A percentile compares a stretch with the other conserved stretches of the same genome.
phyloP scores from a whole-genome alignment of 2,113 vertebrate species.

The Psittacara wagleri region DNA sequence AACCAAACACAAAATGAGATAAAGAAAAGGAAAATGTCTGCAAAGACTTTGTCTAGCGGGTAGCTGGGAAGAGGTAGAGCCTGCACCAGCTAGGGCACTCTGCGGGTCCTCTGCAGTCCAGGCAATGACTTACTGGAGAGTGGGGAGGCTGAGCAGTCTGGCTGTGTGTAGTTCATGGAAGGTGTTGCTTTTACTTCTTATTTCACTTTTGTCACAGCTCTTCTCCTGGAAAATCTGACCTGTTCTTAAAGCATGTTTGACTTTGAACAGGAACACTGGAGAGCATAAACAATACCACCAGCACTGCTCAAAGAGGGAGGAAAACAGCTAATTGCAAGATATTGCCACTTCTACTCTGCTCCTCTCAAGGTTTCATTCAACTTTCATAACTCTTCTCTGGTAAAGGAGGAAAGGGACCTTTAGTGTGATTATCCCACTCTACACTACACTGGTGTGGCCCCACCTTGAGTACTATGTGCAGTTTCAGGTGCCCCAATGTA shows the following conservation, averaged over 20 bases:
- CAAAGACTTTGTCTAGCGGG: fast-evolving
- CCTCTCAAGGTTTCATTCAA: background rate
- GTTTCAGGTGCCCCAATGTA: background rate
- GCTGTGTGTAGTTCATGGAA: fast-evolving
- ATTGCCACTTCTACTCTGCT: background rate
- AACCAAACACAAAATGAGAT: background rate
- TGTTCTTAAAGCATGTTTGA: background rate
- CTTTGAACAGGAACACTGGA: background rate
- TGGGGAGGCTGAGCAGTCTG: fast-evolving
- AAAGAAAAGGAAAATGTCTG: background rate
- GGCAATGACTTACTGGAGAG: background rate
- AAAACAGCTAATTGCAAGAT: background rate
- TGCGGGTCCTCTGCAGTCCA: background rate
- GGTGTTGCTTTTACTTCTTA: background rate
- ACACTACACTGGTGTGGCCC: fast-evolving
- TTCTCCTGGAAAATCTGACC: background rate
- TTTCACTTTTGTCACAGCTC: background rate
- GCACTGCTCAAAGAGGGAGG: background rate
- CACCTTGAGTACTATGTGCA: background rate
- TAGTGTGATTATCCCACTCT: background rate
- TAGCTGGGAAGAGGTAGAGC: background rate
- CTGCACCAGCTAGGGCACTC: fast-evolving
- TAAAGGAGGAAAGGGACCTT: background rate
- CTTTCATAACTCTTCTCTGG: fast-evolving
- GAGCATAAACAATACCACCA: background rate